Base-by-base conservation (phyloP, 1,140 invertebrate genomes). In the Aricia agestis region DNA sequence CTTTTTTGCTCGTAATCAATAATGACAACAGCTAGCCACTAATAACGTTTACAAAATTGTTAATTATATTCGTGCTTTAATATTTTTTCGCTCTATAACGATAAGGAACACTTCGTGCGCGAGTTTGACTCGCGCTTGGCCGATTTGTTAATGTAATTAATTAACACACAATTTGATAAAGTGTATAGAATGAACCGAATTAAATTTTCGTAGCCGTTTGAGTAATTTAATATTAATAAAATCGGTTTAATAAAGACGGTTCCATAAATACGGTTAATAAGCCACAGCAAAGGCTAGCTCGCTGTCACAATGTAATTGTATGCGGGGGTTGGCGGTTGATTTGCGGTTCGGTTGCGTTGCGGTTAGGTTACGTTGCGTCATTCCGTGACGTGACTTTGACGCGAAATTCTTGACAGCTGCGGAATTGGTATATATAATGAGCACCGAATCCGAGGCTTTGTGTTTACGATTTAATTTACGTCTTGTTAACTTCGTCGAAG, bases 301-400 rank as follows among this genome's bases (percentile, higher is more conserved):
- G 71, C 71, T 73, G 68, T 72, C 72, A 74, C 72, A 65, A 71
- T 74, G 74, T 78, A 76, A 78, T 78, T 78, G 70, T 77, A 71
- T 73, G 76, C 41, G 58, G 66, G 69, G 67, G 69, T 58, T 65
- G 67, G 66, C 63, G 69, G 69, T 71, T 71, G 69, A 71, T 71
- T 71, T 71, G 69, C 69, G 69, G 69, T 67, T 45, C 36, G 66
- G 15, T 45, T 19, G 59, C 66, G 66, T 45, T 36, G 36, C 59
- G 36, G 42, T 25, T 61, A 41, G 66, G 15, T 36, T 18, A 32
- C 17, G 42, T 25, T 61, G 69, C 25, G 61, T 45, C 61, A 41
- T 45, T 32, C 59, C 63, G 68, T 69, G 69, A 71, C 69, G 31
- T 71, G 61, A 71, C 69, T 65, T 42, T 65, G 69, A 45, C 42